These are phyloP conservation scores for Urophycis tenuis DNA, from an alignment of 2,797 vertebrate genomes.

Conservation along the genomic window DNA sequence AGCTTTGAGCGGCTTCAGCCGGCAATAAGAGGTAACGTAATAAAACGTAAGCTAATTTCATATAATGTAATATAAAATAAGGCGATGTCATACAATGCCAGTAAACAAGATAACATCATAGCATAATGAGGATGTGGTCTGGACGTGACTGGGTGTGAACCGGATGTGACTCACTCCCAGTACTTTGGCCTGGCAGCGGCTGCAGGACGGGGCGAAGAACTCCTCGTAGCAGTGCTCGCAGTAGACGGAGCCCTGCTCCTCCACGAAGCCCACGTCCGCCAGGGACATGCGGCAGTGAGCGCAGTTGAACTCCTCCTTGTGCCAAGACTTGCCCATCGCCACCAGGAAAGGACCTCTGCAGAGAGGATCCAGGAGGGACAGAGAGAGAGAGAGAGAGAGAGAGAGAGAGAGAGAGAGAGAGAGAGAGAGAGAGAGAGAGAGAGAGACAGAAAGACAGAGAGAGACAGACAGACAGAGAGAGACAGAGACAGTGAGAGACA, in stretches of 20 bases:
- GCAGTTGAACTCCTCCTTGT: conserved; percentile 96
- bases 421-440: neutral
- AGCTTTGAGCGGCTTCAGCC: neutral
- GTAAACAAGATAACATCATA: neutral
- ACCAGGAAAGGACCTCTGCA: conserved; percentile 91
- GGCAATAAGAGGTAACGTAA: neutral
- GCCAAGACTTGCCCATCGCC: conserved; percentile 95
- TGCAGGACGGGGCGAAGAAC: conserved; percentile 92
- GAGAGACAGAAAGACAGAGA: neutral
- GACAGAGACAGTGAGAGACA: neutral
- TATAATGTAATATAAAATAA: neutral
- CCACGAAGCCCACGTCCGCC: conserved; percentile 90
- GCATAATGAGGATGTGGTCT: neutral
- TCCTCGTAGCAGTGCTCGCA: conserved; percentile 95
- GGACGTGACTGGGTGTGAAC: too few relatives aligned
- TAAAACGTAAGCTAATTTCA: neutral
- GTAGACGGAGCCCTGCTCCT: conserved; percentile 85
- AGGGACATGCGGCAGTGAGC: conserved; percentile 85
- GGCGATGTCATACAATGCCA: neutral
- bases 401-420: neutral
- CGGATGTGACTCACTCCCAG: conserved; percentile 83
- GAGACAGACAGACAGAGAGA: neutral
- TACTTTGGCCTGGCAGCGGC: conserved; percentile 89
- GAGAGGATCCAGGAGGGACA: neutral
- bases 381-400: neutral